A percentile compares a stretch with the other conserved stretches of the same genome.
Evolutionary conservation across 2,113 vertebrate species (phyloP).

Genomic region (Lepus timidus): DNA sequence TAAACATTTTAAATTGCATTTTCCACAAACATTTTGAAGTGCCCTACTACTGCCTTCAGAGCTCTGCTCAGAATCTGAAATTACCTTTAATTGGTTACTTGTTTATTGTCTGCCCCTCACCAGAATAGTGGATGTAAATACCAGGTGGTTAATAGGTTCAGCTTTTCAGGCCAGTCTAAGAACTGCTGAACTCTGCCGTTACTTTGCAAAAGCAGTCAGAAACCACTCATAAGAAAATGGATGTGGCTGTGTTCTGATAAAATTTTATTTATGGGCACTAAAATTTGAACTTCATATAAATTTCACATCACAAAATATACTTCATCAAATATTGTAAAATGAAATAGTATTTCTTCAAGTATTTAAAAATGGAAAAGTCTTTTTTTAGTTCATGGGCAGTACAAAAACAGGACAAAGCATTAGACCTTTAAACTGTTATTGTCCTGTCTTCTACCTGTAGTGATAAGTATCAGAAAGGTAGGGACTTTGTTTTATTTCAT

Average conservation of each 20-base stretch:
- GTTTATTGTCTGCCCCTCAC: not conserved
- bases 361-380: not conserved
- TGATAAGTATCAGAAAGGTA: not conserved
- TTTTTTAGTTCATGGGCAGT: not conserved
- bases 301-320: not conserved
- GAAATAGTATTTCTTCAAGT: slow-evolving; percentile 8
- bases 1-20: no score
- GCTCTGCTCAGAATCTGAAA: not conserved
- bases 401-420: not conserved
- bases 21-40: no score
- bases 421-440: not conserved
- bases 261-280: not conserved
- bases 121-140: not conserved
- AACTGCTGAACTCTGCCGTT: not conserved
- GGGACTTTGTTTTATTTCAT: not conserved
- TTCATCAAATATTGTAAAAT: not conserved
- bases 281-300: not conserved
- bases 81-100: not conserved
- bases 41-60: not conserved
- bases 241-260: not conserved
- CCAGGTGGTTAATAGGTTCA: not conserved
- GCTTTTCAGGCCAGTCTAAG: not conserved
- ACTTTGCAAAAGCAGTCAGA: not conserved
- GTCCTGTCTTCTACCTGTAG: not conserved
- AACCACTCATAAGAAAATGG: not conserved